Conservation (phyloP, 2,113 vertebrate species). For the Rhabdomys dilectus region DNA sequence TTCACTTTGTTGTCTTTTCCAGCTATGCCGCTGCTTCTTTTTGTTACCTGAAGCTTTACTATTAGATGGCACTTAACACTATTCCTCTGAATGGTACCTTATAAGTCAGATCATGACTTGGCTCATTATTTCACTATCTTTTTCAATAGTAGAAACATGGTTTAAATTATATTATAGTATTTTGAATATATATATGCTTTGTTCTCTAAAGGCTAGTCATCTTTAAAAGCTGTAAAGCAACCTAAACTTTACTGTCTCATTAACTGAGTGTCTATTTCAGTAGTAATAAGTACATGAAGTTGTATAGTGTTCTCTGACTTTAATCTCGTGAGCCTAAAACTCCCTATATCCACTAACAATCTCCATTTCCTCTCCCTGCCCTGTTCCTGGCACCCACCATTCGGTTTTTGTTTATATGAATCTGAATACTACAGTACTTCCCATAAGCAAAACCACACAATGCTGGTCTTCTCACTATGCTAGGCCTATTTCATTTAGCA, state of each 20-base stretch:
- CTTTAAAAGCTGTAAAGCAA: background rate
- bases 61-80: background rate
- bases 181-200: background rate
- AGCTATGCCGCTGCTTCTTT: background rate
- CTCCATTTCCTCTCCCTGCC: background rate
- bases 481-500: background rate
- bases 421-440: background rate
- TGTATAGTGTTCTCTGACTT: background rate
- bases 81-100: background rate
- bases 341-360: background rate
- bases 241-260: slow-evolving; percentile 20
- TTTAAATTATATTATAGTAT: background rate
- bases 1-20: background rate
- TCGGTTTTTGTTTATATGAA: background rate
- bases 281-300: background rate
- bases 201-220: background rate
- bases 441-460: background rate
- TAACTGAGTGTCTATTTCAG: background rate
- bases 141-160: slow-evolving; percentile 20
- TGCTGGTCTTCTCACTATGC: background rate
- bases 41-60: background rate
- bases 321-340: slow-evolving; percentile 1
- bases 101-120: slow-evolving; percentile 30
- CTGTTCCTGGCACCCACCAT: background rate
- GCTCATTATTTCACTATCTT: background rate